Percentiles rank a stretch among this genome's conserved stretches.
These are phyloP conservation scores for Indri indri DNA, from an alignment of 2,113 vertebrate genomes.

Conservation along the genomic window DNA sequence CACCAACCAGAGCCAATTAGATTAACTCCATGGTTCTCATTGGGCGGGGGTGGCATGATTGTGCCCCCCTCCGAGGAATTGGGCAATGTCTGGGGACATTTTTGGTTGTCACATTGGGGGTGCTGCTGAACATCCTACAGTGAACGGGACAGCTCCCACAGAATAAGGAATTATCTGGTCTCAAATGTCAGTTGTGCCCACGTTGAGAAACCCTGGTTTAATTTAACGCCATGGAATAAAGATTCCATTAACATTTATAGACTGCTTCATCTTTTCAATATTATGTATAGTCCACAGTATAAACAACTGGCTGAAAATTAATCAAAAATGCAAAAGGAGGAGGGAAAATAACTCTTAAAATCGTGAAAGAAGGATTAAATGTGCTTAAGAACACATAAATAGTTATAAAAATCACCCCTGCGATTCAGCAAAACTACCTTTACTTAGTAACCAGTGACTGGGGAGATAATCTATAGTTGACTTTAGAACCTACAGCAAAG, in stretches of 20 bases:
- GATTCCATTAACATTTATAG: not conserved
- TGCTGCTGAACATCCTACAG: not conserved
- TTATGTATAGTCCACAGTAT: not conserved
- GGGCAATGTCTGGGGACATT: not conserved
- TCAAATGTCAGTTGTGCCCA: not conserved
- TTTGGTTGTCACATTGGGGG: not conserved
- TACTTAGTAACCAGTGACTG: not conserved
- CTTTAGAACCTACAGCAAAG: conserved; percentile 36
- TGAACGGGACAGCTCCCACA: not conserved
- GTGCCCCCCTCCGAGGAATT: not conserved
- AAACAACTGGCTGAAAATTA: conserved; percentile 18
- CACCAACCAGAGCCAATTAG: not conserved
- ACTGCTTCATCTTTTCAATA: not conserved
- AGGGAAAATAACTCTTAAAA: not conserved
- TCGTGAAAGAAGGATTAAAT: not conserved
- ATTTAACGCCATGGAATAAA: conserved; percentile 36
- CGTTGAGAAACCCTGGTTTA: conserved; percentile 17
- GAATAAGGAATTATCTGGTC: not conserved
- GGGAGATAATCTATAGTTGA: conserved; percentile 23
- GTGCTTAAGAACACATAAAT: conserved; percentile 17
- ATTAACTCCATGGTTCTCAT: conserved; percentile 25
- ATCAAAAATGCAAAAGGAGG: not conserved
- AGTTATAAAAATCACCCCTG: not conserved
- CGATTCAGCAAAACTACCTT: conserved; percentile 38
- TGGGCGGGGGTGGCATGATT: not conserved